Evolutionary conservation across 2,888 invertebrate species (phyloP).

Genomic region (Pammene aurita): DNA sequence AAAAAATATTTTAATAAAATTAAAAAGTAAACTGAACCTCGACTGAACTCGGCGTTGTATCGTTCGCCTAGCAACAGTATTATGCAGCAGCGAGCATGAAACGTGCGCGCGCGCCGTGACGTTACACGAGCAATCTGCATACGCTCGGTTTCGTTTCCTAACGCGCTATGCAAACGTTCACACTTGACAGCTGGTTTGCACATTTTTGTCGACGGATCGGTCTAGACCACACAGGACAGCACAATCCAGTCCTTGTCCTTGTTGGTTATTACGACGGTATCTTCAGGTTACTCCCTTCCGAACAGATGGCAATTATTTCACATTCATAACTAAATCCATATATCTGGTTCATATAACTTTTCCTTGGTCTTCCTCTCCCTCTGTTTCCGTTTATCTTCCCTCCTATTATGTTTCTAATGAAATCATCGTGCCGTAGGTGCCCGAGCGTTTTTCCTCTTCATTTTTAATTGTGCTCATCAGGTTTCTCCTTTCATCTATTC

Average conservation of each 20-base stretch:
- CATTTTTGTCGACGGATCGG: constrained; percentile 6
- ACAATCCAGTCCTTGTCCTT: not conserved
- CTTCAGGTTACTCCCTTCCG: no score
- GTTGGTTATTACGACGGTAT: no score
- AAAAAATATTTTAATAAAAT: not conserved
- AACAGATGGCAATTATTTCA: no score
- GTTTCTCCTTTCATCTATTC: no score
- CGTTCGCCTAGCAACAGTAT: constrained; percentile 26
- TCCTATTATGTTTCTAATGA: no score
- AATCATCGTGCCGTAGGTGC: no score
- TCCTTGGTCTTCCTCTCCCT: no score
- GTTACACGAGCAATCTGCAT: constrained; percentile 36
- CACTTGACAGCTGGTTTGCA: constrained; percentile 26
- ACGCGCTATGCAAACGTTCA: constrained; percentile 31
- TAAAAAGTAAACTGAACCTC: constrained; percentile 1
- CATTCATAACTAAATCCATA: no score
- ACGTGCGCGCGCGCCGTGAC: constrained; percentile 21
- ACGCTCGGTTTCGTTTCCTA: constrained; percentile 37
- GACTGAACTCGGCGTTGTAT: not conserved
- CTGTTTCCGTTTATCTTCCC: no score
- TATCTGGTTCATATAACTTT: no score
- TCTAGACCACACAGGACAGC: constrained; percentile 3
- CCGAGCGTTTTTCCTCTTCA: no score
- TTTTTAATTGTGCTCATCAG: no score
- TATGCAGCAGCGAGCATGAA: constrained; percentile 18